Percentiles rank a stretch among this genome's conserved stretches.
Conservation (phyloP, 2,113 vertebrate species). For the Erythrocebus patas region DNA sequence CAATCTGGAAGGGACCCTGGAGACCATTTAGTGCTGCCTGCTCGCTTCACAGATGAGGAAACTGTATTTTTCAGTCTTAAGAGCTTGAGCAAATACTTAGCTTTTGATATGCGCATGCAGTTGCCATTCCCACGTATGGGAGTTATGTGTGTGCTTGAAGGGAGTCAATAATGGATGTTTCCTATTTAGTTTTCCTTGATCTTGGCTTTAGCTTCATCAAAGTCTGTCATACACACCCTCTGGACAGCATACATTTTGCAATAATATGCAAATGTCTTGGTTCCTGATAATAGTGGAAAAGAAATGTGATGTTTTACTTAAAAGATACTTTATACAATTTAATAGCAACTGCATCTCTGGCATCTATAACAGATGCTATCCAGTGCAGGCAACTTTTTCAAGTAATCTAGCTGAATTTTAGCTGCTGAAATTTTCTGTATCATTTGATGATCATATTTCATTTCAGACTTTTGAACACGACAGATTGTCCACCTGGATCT, state of each 20-base stretch:
- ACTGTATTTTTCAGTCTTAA: conserved; percentile 52
- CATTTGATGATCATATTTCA: conserved; percentile 82
- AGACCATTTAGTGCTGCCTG: conserved; percentile 60
- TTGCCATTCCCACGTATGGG: neutral
- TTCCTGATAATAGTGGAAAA: conserved; percentile 3
- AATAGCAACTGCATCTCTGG: conserved; percentile 19
- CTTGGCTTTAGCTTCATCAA: conserved; percentile 48
- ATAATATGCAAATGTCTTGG: neutral
- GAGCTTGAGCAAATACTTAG: neutral
- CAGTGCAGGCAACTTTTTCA: conserved; percentile 40
- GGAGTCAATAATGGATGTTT: neutral
- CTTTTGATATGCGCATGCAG: neutral
- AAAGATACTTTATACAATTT: conserved; percentile 54
- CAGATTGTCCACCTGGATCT: conserved; percentile 86
- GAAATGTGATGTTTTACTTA: conserved; percentile 62
- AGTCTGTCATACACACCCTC: conserved; percentile 20
- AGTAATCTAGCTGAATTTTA: conserved; percentile 68
- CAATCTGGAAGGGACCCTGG: conserved; percentile 57
- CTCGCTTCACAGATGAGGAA: conserved; percentile 55
- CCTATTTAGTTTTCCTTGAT: conserved; percentile 22
- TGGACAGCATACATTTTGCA: conserved; percentile 42
- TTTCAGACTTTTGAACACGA: conserved; percentile 86
- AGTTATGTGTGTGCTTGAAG: neutral
- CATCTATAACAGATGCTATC: conserved; percentile 64
- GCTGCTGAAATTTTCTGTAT: conserved; percentile 71